Base-by-base conservation (phyloP, 2,797 vertebrate genomes). In the Coluber constrictor region DNA sequence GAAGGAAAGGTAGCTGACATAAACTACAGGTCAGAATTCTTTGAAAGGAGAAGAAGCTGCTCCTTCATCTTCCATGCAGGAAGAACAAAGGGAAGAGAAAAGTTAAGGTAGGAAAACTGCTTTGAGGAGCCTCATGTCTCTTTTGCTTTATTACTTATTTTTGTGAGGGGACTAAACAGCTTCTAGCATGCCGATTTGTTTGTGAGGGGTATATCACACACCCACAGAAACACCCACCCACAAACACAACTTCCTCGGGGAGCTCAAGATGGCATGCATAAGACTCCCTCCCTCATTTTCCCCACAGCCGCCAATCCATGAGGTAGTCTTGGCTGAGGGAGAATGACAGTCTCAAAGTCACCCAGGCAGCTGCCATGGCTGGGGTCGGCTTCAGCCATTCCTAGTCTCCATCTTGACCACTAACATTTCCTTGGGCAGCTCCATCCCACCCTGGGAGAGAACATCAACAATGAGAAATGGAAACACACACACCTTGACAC, bases 401-500 rank as follows among this genome's bases (percentile, higher is more conserved):
- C 37, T 43, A 43, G 37, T 79, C 74, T 43, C 18, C 74, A 43
- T 18, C 20, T 79, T 79, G 74, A 43, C 74, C 74, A 79, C 70
- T 23, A 23, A 79, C 18, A 4, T 10, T 59, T 61, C 54, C 11
- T 32, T 18, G 47, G 51, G 13, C 1, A 27, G 20, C 27, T 32
- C 51, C 4, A 37, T 87, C 7, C 25, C 20, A 4, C 1, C 9
- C 0, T 61, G 12, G 3, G 10, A 16, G 10, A 23, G 56, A 8
- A 86, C 7, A 11, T 89, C 86, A 91, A 55, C 55, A 6, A 70
- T 27, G 5, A 11, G n/a, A 13, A 47, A 37, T 63, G 2, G 23
- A 92, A 43, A 9, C 9, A 94, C 3, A 4, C 90, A 88, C 89
- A 92, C 98, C 98, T 98, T 98, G 51, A 98, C 96, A 54, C 97